A percentile compares a stretch with the other conserved stretches of the same genome.
phyloP scores from a whole-genome alignment of 2,797 vertebrate genomes.

The Esox masquinongy region DNA sequence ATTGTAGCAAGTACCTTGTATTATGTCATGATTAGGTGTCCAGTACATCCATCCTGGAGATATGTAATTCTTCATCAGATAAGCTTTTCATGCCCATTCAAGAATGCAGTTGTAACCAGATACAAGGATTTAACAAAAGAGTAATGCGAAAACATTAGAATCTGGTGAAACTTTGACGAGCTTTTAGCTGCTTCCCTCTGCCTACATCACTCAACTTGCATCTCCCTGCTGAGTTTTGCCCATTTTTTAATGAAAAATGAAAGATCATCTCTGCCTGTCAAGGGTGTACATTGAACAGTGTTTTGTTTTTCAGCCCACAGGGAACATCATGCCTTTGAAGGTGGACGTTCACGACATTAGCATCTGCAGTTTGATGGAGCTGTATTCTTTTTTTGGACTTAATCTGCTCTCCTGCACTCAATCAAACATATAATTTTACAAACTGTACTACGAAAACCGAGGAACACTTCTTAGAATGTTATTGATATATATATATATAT shows the following conservation, averaged over 20 bases:
- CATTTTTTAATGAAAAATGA: not conserved
- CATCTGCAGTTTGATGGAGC: conserved; percentile 50
- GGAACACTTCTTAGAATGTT: conserved; percentile 39
- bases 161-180: not conserved
- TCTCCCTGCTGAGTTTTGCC: not conserved
- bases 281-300: conserved; percentile 38
- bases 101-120: no score
- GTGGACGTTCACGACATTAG: conserved; percentile 84
- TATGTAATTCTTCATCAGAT: no score
- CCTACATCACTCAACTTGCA: not conserved
- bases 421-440: conserved; percentile 46
- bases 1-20: no score
- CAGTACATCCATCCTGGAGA: no score
- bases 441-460: conserved; percentile 15
- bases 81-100: no score
- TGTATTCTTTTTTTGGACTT: conserved; percentile 48
- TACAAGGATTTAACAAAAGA: no score
- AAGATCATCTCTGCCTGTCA: not conserved
- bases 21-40: no score
- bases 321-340: conserved; percentile 94
- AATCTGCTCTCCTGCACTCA: conserved; percentile 42
- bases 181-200: not conserved
- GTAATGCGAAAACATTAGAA: not conserved
- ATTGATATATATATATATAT: conserved; percentile 41
- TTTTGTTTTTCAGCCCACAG: conserved; percentile 82